Percentiles rank a stretch among this genome's conserved stretches.
Evolutionary conservation across 2,113 vertebrate genomes (phyloP).

Genomic region (Cercocebus atys): DNA sequence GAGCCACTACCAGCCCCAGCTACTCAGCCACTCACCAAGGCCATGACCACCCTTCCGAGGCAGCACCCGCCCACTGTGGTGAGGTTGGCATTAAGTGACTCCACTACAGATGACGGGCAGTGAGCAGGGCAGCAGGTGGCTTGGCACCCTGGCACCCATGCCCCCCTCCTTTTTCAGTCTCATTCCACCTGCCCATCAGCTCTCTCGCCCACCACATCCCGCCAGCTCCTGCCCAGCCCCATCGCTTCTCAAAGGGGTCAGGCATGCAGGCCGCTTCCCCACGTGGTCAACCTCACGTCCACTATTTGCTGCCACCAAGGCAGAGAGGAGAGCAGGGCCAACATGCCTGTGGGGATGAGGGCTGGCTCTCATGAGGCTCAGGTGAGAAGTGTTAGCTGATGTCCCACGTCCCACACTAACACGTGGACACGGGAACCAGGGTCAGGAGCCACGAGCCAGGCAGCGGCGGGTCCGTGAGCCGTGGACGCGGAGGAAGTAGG

Average conservation of each 20-base stretch:
- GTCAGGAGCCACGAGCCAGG: accelerated
- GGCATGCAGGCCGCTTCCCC: background rate
- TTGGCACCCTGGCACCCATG: background rate
- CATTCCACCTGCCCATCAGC: background rate
- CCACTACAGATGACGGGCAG: background rate
- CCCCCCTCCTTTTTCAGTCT: background rate
- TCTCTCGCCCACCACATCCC: background rate
- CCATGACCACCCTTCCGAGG: too few relatives aligned
- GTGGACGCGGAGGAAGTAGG: too few relatives aligned
- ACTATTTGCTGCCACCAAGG: too few relatives aligned
- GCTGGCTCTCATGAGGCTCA: background rate
- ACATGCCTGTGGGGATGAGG: background rate
- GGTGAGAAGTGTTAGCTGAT: background rate
- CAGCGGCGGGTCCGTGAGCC: background rate
- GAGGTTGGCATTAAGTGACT: background rate
- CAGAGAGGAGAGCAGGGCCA: background rate
- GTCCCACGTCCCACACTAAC: too few relatives aligned
- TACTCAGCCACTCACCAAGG: background rate
- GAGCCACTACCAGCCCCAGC: too few relatives aligned
- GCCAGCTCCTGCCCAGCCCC: background rate
- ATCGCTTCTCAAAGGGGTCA: background rate
- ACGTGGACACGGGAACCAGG: background rate
- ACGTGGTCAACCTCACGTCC: accelerated
- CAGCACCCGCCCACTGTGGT: accelerated
- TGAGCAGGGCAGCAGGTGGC: background rate